Evolutionary conservation across 2,888 invertebrate genomes (phyloP).

Genomic region (Auanema freiburgensis): DNA sequence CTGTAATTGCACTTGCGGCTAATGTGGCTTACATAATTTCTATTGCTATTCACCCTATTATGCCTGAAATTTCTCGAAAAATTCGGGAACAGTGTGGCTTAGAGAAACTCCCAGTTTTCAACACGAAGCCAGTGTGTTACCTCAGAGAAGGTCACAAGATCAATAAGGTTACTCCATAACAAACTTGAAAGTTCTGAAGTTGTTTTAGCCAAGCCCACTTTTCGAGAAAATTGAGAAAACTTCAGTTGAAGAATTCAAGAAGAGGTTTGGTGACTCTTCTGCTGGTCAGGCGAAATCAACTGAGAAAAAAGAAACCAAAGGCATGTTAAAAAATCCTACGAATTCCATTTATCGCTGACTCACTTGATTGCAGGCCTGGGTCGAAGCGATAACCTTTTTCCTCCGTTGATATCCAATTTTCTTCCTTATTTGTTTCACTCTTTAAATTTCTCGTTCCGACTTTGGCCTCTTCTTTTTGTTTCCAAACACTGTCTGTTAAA

Average conservation of each 20-base stretch:
- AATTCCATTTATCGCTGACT: conserved; percentile 2
- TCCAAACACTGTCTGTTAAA: background rate
- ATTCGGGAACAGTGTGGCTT: conserved; percentile 56
- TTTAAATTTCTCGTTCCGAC: background rate
- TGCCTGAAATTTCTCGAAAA: conserved; percentile 73
- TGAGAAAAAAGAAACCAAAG: conserved; percentile 5
- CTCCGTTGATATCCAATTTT: background rate
- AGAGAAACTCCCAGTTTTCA: conserved; percentile 58
- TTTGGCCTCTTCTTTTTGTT: background rate
- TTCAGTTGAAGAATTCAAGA: conserved; percentile 77
- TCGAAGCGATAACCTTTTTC: conserved; percentile 7
- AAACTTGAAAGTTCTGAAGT: background rate
- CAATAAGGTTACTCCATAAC: conserved; percentile 70
- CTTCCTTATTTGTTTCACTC: conserved; percentile 5
- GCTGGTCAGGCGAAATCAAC: background rate
- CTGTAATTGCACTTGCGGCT: conserved; percentile 81
- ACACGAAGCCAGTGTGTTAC: conserved; percentile 67
- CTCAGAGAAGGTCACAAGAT: conserved; percentile 81
- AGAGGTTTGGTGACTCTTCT: conserved; percentile 50
- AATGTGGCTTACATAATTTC: conserved; percentile 81
- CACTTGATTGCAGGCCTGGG: conserved; percentile 20
- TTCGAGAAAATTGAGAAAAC: conserved; percentile 83
- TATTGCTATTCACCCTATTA: conserved; percentile 82
- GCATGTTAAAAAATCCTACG: background rate
- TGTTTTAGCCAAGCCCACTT: conserved; percentile 77